phyloP scores from a whole-genome alignment of 2,888 invertebrate species.

The Euzetes globulus region DNA sequence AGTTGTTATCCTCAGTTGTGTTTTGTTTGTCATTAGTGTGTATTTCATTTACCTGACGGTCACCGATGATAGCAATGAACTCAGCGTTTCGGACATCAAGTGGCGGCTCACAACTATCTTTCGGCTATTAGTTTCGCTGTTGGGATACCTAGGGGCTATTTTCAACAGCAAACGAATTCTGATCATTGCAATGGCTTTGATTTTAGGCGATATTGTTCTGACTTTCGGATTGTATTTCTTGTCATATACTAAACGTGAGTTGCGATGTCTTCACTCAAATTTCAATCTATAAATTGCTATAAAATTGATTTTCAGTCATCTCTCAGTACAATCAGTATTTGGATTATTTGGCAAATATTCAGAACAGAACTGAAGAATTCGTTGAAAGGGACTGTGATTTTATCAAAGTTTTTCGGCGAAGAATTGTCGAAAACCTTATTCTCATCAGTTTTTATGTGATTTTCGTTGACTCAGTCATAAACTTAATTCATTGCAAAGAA shows the following conservation, averaged over 20 bases:
- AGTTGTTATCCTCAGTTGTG: background rate
- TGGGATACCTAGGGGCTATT: background rate
- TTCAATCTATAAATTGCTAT: too few relatives aligned
- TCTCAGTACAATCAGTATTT: background rate
- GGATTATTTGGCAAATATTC: background rate
- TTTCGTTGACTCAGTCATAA: background rate
- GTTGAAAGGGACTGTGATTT: background rate
- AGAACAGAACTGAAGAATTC: background rate
- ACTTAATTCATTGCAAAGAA: background rate
- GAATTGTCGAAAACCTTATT: background rate
- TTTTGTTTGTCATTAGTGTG: background rate
- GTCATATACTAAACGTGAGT: background rate
- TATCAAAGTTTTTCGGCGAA: slow-evolving; percentile 1
- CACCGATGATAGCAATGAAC: background rate
- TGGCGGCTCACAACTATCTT: background rate
- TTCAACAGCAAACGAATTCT: background rate
- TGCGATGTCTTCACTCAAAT: too few relatives aligned
- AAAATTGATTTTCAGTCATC: background rate
- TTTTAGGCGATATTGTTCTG: background rate
- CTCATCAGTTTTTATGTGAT: background rate
- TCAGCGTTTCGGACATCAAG: background rate
- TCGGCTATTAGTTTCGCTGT: background rate
- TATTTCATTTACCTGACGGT: background rate
- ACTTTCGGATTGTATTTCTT: background rate
- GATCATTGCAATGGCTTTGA: background rate